Conservation (phyloP, 23 tunicate genomes). For the Corella eumyota region DNA sequence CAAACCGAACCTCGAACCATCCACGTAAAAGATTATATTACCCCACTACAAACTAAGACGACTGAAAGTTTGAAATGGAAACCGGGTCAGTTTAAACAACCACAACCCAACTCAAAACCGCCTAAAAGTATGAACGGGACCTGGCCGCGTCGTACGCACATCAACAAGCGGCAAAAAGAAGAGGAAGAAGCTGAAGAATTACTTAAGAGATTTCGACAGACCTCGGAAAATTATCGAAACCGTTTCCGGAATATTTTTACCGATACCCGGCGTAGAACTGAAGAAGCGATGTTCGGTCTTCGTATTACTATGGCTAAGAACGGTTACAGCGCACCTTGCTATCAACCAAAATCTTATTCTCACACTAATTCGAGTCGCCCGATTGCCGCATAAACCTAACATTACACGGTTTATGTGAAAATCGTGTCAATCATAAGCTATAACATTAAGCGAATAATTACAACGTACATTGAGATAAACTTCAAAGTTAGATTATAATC, state of each 20-base stretch:
- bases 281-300: constrained; percentile 28
- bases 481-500: too few relatives aligned
- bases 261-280: constrained; percentile 30
- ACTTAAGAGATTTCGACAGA: constrained; percentile 21
- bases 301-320: constrained; percentile 38
- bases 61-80: too few relatives aligned
- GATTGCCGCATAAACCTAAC: too few relatives aligned
- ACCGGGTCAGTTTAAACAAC: too few relatives aligned
- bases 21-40: too few relatives aligned
- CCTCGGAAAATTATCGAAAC: constrained; percentile 24
- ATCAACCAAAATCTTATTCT: neutral
- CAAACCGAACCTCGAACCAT: too few relatives aligned
- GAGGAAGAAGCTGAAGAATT: constrained; percentile 46
- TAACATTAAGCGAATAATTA: too few relatives aligned
- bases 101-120: neutral
- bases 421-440: too few relatives aligned
- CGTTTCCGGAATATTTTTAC: constrained; percentile 16
- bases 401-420: too few relatives aligned
- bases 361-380: too few relatives aligned
- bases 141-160: constrained; percentile 19
- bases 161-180: constrained; percentile 3
- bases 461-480: too few relatives aligned
- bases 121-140: constrained; percentile 28
- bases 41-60: too few relatives aligned
- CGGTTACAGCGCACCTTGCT: constrained; percentile 25